Conservation (phyloP, 2,888 invertebrate genomes). For the Philonicus albiceps region DNA sequence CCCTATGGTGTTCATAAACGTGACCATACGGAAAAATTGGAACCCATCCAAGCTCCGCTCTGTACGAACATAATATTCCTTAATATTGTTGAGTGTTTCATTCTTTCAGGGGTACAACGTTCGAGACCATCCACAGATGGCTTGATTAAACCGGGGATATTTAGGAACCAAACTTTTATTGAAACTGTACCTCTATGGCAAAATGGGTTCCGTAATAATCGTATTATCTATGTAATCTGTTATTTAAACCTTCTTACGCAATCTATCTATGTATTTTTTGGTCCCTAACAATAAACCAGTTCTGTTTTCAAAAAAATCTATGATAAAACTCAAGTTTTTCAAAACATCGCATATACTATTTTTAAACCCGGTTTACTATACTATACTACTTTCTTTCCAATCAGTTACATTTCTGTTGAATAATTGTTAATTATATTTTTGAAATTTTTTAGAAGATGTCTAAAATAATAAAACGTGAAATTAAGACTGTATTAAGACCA, state of each 20-base stretch:
- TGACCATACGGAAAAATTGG: conserved; percentile 35
- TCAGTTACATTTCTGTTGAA: too few relatives aligned
- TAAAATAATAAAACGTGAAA: too few relatives aligned
- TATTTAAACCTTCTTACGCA: neutral
- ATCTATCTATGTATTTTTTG: too few relatives aligned
- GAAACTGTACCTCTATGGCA: neutral
- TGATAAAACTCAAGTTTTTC: too few relatives aligned
- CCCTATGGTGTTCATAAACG: neutral
- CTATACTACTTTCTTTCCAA: too few relatives aligned
- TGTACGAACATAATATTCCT: conserved; percentile 3
- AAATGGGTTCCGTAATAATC: neutral
- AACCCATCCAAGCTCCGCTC: neutral
- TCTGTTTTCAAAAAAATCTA: too few relatives aligned
- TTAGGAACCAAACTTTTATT: neutral
- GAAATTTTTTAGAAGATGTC: too few relatives aligned
- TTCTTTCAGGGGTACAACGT: neutral
- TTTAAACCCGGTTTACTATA: too few relatives aligned
- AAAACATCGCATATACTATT: too few relatives aligned
- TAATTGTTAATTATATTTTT: too few relatives aligned
- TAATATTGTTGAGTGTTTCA: conserved; percentile 22
- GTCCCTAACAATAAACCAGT: too few relatives aligned
- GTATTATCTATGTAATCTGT: neutral
- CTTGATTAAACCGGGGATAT: neutral
- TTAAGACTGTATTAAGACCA: too few relatives aligned
- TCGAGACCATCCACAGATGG: neutral